phyloP scores from a whole-genome alignment of 2,113 vertebrate genomes.

The Chrysemys picta region DNA sequence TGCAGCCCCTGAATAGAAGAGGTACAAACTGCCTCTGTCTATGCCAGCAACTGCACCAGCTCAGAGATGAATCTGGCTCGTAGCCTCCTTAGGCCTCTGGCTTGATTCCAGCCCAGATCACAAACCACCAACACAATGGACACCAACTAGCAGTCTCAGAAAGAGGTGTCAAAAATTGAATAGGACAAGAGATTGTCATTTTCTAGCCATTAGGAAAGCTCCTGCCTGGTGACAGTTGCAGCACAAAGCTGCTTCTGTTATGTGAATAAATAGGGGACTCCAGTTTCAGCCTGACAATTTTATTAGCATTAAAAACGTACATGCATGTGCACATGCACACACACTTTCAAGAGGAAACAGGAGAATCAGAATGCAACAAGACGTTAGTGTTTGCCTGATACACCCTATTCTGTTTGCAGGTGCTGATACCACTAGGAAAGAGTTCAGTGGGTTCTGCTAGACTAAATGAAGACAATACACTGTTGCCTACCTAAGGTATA shows the following conservation, averaged over 20 bases:
- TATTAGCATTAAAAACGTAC: background rate
- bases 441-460: background rate
- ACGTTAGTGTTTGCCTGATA: no score
- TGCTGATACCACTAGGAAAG: background rate
- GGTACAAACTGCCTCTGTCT: no score
- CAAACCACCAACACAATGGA: background rate
- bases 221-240: constrained; percentile 32
- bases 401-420: background rate
- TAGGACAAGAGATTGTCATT: background rate
- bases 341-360: no score
- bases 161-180: constrained; percentile 31
- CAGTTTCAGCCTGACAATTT: background rate
- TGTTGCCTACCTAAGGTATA: background rate
- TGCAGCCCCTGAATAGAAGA: no score
- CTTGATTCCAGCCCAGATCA: background rate
- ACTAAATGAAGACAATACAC: background rate
- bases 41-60: no score
- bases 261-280: background rate
- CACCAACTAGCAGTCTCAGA: constrained; percentile 14
- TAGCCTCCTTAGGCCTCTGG: no score
- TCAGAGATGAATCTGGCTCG: no score
- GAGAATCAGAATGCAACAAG: no score
- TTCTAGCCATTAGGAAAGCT: constrained; percentile 36
- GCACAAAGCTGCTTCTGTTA: background rate
- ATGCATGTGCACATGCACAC: no score